Percentiles rank a stretch among this genome's conserved stretches.
Conservation (phyloP, 2,888 invertebrate species). For the Atrina japonica region DNA sequence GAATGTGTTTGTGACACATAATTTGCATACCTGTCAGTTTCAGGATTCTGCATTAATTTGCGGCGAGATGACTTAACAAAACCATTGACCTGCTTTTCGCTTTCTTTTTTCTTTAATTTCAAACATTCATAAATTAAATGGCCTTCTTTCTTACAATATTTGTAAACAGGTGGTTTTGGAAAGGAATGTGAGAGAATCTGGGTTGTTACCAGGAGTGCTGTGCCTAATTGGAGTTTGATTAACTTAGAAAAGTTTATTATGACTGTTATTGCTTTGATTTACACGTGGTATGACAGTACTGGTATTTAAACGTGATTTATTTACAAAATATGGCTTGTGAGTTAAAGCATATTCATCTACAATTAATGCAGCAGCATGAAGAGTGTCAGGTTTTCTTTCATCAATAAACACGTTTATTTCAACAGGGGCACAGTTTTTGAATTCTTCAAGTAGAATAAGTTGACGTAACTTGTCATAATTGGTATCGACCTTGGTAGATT, state of each 20-base stretch:
- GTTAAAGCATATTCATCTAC: conserved; percentile 41
- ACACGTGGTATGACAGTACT: background rate
- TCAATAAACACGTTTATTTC: no score
- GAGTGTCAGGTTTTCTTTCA: background rate
- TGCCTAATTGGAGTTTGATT: no score
- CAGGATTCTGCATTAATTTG: no score
- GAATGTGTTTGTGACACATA: no score
- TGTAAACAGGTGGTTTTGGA: conserved; percentile 1
- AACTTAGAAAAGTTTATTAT: no score
- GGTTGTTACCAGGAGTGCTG: no score
- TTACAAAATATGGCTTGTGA: conserved; percentile 23
- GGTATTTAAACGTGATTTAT: background rate
- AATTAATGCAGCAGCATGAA: conserved; percentile 25
- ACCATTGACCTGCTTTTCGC: background rate
- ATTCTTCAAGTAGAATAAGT: conserved; percentile 38
- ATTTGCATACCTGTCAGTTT: no score
- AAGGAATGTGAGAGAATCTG: background rate
- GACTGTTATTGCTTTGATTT: no score
- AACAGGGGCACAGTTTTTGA: conserved; percentile 39
- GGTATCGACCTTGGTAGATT: conserved; percentile 16
- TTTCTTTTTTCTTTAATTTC: conserved; percentile 27
- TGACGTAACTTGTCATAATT: conserved; percentile 38
- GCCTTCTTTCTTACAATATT: conserved; percentile 36
- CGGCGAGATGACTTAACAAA: no score
- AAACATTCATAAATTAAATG: conserved; percentile 42